These are phyloP conservation scores for Lutraria rhynchaena DNA, from an alignment of 1,140 invertebrate species.

Conservation along the genomic window DNA sequence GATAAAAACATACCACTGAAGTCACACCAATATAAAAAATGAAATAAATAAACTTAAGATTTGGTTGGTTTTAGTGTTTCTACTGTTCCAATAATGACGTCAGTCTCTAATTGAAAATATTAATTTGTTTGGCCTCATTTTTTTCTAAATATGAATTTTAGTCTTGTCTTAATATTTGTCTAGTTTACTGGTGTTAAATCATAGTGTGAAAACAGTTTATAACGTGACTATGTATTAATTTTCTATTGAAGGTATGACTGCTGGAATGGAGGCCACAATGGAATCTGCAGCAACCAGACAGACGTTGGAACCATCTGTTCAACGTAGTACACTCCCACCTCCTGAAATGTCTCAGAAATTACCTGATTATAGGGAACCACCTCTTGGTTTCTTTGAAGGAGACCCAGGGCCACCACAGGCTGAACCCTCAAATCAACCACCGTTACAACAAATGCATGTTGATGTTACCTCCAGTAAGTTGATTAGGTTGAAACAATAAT, in stretches of 20 bases:
- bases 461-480: slow-evolving; percentile 25
- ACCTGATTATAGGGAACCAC: slow-evolving; percentile 56
- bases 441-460: slow-evolving; percentile 9
- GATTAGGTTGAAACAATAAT: not conserved
- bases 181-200: too few species aligned
- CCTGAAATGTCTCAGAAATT: slow-evolving; percentile 5
- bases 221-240: too few species aligned
- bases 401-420: slow-evolving; percentile 10
- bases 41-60: too few species aligned
- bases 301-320: slow-evolving; percentile 12
- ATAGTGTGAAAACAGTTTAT: too few species aligned
- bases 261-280: slow-evolving; percentile 40
- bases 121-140: too few species aligned
- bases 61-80: too few species aligned
- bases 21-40: too few species aligned
- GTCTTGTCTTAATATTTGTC: too few species aligned
- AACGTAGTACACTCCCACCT: not conserved
- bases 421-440: not conserved
- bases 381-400: slow-evolving; percentile 53
- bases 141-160: too few species aligned
- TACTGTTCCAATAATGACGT: too few species aligned
- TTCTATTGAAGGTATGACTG: slow-evolving; percentile 29
- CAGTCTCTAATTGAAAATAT: too few species aligned
- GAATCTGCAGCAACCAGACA: slow-evolving; percentile 25
- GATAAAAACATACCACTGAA: too few species aligned